Base-by-base conservation (phyloP, 2,888 invertebrate genomes). In the Dynastes hyllus region DNA sequence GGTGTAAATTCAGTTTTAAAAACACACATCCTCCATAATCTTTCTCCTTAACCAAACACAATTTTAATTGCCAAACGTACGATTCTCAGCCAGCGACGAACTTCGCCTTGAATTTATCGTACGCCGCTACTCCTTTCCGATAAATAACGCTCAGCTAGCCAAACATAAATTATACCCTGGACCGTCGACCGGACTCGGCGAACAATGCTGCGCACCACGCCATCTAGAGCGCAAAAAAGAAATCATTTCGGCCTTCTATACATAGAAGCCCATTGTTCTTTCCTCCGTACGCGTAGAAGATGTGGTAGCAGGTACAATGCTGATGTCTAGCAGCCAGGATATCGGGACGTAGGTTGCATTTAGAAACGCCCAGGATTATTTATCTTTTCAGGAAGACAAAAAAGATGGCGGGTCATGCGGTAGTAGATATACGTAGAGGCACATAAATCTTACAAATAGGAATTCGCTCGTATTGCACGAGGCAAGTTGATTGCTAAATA, bases 101-200 rank as follows among this genome's bases (percentile, higher is more conserved):
- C 37, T 66, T 66, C 55, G 55, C 40, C 40, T n/a, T 45, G 40
- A 40, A 66, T 66, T 66, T 66, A 66, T 66, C 40, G 37, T 22
- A 55, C 13, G 16, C 55, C 66, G 9, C 37, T 66, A 13, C 79
- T 75, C 80, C 80, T 77, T 80, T 80, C 77, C 78, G 76, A 80
- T 80, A 81, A 81, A 81, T 81, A 80, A 80, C 75, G 61, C 67
- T 50, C 58, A n/a, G 77, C 75, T 76, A 77, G 50, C 63, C 77
- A 55, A 77, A 79, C 79, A 80, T 80, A 79, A 79, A 79, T 80
- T 80, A 78, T 70, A 78, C 53, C 51, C n/a, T 37, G 40, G 37
- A 55, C n/a, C 55, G 22, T 16, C 40, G 40, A 66, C n/a, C 66
- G 66, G 37, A 55, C 55, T 66, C 11, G 29, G 8, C 37, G 66